Base-by-base conservation (phyloP, 2,797 vertebrate species). In the Onychomys leucogaster region DNA sequence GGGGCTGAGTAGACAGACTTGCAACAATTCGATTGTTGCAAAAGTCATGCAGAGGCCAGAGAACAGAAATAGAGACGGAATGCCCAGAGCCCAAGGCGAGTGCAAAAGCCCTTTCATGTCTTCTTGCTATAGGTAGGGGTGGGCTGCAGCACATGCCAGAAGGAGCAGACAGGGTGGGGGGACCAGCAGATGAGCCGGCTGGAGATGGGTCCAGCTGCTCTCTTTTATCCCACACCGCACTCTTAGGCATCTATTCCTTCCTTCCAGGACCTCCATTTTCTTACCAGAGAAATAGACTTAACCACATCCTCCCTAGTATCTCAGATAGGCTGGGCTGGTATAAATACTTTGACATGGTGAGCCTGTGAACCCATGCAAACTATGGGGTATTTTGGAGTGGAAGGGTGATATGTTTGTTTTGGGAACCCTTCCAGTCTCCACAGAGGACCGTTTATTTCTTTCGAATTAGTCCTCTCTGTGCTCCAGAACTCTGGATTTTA, bases 281-380 rank as follows among this genome's bases (percentile, higher is more conserved):
- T 95, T 69, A 87, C 49, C 16, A 82, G n/a, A 75, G 77, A 86
- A 91, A n/a, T n/a, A 52, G 14, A n/a, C 19, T 91, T 55, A 67
- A 43, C 37, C 52, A 73, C 41, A 92, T 57, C 9, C 71, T 85
- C 23, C 34, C 55, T 71, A 52, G 23, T 59, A n/a, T 25, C 69
- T 86, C 55, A 61, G 46, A 86, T 5, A 71, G 80, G 21, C 27
- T 91, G 86, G 82, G 43, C 49, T n/a, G 25, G n/a, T 61, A 27
- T 82, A 43, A 65, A 59, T 82, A 57, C 67, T 86, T 82, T 81
- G 52, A 29, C 3, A 4, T n/a, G 27, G 41, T 76, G 32, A 82
- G n/a, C 27, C 77, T 80, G 29, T 61, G 16, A 89, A 25, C 5
- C 14, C 6, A 34, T 43, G 16, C 67, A 77, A 61, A 37, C 59